Evolutionary conservation across 2,113 vertebrate species (phyloP).

Genomic region (Cebidichthys violaceus): DNA sequence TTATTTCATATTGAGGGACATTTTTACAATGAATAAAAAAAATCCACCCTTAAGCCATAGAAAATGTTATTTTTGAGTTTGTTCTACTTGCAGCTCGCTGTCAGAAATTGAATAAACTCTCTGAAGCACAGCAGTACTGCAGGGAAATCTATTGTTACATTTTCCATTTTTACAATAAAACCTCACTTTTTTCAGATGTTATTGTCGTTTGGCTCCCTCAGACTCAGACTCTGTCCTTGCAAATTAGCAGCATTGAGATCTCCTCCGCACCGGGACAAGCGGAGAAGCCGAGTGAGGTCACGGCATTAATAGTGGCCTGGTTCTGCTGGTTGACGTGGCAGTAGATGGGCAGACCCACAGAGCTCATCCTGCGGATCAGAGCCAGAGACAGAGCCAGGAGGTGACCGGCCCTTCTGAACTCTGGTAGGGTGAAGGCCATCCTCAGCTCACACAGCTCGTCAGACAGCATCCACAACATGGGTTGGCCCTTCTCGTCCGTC

Average conservation of each 20-base stretch:
- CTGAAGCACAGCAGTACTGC: not conserved
- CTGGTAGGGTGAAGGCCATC: conserved; percentile 70
- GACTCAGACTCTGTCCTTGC: conserved; percentile 21
- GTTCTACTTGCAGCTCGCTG: conserved; percentile 19
- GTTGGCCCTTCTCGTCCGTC: conserved; percentile 63
- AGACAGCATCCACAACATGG: conserved; percentile 73
- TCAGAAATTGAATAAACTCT: conserved; percentile 22
- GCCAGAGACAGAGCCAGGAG: conserved; percentile 52
- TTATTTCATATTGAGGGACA: not conserved
- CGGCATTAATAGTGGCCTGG: not conserved
- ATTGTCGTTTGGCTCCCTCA: conserved; percentile 1
- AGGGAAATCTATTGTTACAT: conserved; percentile 7
- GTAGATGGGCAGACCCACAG: conserved; percentile 66
- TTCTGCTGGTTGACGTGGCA: conserved; percentile 69
- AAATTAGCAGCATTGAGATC: conserved; percentile 26
- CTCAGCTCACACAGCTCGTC: conserved; percentile 80
- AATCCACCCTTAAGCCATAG: conserved; percentile 10
- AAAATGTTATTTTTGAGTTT: conserved; percentile 36
- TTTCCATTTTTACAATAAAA: conserved; percentile 20
- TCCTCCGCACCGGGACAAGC: conserved; percentile 5
- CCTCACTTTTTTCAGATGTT: not conserved
- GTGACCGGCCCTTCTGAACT: conserved; percentile 69
- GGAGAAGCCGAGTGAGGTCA: conserved; percentile 22
- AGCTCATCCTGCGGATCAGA: conserved; percentile 65
- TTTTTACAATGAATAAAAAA: conserved; percentile 6